Base-by-base conservation (phyloP, 2,888 invertebrate species). In the Steromphala cineraria region DNA sequence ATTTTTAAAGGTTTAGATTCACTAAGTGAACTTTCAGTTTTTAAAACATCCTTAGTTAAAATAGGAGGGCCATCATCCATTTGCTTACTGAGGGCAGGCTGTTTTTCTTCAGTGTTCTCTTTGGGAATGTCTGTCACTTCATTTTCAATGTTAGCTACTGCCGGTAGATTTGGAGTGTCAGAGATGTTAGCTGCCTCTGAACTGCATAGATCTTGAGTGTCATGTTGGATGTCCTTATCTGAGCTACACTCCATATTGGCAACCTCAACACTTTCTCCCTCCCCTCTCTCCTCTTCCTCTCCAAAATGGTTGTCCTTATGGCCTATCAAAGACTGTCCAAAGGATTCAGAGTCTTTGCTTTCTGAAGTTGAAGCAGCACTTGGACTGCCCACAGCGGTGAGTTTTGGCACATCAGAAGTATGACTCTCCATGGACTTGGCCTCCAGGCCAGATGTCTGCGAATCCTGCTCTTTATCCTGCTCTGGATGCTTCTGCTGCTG, bases 101-200 rank as follows among this genome's bases (percentile, higher is more conserved):
- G 21, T 21, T 36, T 40, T 40, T 40, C 40, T 13, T 71, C 19
- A 24, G 15, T 62, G 62, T 62, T 28, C 28, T 62, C 62, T 62
- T 24, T 62, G 62, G 62, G 62, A 28, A 62, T 62, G 62, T 62
- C 62, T 62, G 10, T 28, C 28, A 15, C 10, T 62, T 62, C 62
- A 21, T 24, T 24, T 21, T 62, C 15, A 15, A 21, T 13, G 17
- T 24, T 15, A 24, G 28, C 62, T 24, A 62, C 28, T 62, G n/a
- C n/a, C n/a, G n/a, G n/a, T n/a, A 62, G 7, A 36, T 31, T 28
- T 19, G 71, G 71, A 40, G 40, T 71, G 40, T 36, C 71, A 71
- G 71, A 71, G 71, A 71, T 71, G 40, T 71, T 71, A 71, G 71
- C 71, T 71, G 71, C 71, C 71, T 71, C 71, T 71, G 71, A 71